phyloP scores from a whole-genome alignment of 2,797 vertebrate species.

The Neosilurus hyrtlii region DNA sequence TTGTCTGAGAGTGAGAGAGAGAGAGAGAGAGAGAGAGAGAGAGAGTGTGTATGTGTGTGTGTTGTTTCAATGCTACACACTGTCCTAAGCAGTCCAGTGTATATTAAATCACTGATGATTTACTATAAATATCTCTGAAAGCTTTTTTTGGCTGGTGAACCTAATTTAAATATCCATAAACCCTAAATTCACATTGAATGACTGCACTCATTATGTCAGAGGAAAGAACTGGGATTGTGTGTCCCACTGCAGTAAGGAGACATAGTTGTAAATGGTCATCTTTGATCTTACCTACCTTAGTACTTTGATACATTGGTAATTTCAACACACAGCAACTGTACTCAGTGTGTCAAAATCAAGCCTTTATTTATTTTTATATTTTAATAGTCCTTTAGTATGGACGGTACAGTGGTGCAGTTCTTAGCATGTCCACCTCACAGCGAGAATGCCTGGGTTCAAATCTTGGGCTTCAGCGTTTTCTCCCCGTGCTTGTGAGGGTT shows the following conservation, averaged over 20 bases:
- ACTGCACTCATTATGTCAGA: not conserved
- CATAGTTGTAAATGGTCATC: too few relatives aligned
- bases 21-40: too few relatives aligned
- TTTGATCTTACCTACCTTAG: not conserved
- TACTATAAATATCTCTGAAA: slow-evolving; percentile 1
- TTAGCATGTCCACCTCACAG: too few relatives aligned
- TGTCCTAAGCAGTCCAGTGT: not conserved
- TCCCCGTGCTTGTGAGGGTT: too few relatives aligned
- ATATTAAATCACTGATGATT: slow-evolving; percentile 21
- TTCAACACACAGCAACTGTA: not conserved
- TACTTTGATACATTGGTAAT: not conserved
- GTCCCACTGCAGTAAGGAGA: not conserved
- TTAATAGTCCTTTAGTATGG: too few relatives aligned
- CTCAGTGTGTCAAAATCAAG: not conserved
- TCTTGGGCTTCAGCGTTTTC: too few relatives aligned
- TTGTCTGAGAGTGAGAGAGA: too few relatives aligned
- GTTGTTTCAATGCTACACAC: not conserved
- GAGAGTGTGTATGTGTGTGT: slow-evolving; percentile 16
- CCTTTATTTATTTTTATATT: too few relatives aligned
- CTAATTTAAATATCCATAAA: slow-evolving; percentile 22
- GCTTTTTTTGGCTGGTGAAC: not conserved
- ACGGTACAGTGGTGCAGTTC: too few relatives aligned
- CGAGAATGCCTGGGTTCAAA: too few relatives aligned
- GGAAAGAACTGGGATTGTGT: not conserved
- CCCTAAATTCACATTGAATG: not conserved